Conservation (phyloP, 2,797 vertebrate species). For the Danio albolineatus region DNA sequence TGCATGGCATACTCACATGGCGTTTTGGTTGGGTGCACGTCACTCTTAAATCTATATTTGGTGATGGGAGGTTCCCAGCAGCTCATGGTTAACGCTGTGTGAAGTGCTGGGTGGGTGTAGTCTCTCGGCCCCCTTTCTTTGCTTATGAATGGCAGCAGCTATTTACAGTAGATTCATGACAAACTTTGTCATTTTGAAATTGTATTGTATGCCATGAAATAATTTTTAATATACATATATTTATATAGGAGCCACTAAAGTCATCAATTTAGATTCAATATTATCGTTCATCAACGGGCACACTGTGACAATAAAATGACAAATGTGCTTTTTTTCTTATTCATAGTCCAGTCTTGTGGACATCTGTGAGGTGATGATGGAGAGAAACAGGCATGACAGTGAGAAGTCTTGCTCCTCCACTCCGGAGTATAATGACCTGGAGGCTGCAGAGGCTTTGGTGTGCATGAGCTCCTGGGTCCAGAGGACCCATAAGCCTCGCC, state of each 20-base stretch:
- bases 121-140: slow-evolving; percentile 57
- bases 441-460: slow-evolving; percentile 93
- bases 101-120: slow-evolving; percentile 61
- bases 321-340: slow-evolving; percentile 38
- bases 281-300: neutral
- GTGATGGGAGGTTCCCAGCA: slow-evolving; percentile 71
- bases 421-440: slow-evolving; percentile 91
- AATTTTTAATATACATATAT: neutral
- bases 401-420: slow-evolving; percentile 80
- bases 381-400: slow-evolving; percentile 83
- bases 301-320: neutral
- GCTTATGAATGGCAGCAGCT: slow-evolving; percentile 46
- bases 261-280: neutral
- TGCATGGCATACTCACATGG: slow-evolving; percentile 64
- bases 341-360: slow-evolving; percentile 49
- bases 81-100: slow-evolving; percentile 52
- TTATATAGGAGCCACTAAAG: neutral
- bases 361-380: slow-evolving; percentile 80
- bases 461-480: slow-evolving; percentile 98
- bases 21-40: slow-evolving; percentile 58
- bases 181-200: slow-evolving; percentile 29
- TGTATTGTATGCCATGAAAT: neutral
- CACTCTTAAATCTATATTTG: slow-evolving; percentile 70
- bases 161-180: slow-evolving; percentile 53
- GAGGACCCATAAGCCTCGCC: slow-evolving; percentile 85